Conservation (phyloP, 1,140 invertebrate species). For the Lepidotrigona ventralis region DNA sequence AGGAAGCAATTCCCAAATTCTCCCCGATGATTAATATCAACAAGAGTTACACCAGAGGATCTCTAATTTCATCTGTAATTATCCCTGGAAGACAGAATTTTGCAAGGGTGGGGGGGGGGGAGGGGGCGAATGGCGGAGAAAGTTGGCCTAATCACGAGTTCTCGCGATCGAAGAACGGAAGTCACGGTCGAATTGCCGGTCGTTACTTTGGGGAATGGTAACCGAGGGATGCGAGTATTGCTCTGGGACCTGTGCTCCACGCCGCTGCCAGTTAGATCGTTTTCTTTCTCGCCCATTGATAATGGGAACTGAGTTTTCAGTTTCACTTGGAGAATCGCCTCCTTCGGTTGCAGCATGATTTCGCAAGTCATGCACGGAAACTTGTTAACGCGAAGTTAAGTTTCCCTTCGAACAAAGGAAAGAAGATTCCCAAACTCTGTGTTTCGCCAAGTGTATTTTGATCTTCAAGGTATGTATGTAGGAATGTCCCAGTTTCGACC, state of each 20-base stretch:
- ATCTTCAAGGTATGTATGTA: background rate
- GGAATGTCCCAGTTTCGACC: no score
- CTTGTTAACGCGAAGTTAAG: background rate
- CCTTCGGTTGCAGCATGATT: background rate
- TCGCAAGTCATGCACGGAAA: background rate
- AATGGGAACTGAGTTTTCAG: background rate
- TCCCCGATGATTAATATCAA: background rate
- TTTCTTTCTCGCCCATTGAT: conserved; percentile 11
- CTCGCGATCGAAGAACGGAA: background rate
- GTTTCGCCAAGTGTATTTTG: background rate
- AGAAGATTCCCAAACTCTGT: background rate
- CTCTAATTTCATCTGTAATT: background rate
- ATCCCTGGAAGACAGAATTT: background rate
- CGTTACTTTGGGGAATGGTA: conserved; percentile 5
- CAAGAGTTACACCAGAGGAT: background rate
- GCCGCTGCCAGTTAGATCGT: background rate
- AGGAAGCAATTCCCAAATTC: background rate
- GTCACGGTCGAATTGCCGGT: conserved; percentile 11
- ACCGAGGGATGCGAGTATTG: background rate
- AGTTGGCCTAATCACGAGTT: conserved; percentile 20
- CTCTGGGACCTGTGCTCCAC: background rate
- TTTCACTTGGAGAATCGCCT: background rate
- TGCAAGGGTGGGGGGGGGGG: background rate
- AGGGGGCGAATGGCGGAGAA: no score
- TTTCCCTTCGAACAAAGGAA: background rate